Percentiles rank a stretch among this genome's conserved stretches.
These are phyloP conservation scores for Gastracanthus pulcherrimus DNA, from an alignment of 2,888 invertebrate genomes.

Conservation along the genomic window DNA sequence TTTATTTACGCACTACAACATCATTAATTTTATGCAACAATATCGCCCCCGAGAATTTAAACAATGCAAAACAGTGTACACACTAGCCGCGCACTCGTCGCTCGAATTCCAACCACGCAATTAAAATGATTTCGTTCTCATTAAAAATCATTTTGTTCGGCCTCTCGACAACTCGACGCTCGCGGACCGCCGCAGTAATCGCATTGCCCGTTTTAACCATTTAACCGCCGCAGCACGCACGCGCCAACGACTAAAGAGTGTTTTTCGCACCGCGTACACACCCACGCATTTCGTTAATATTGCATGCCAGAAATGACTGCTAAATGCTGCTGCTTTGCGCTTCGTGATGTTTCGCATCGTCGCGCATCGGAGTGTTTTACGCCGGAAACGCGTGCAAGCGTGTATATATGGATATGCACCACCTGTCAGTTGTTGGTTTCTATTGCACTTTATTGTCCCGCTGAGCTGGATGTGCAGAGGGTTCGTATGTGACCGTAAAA, in stretches of 20 bases:
- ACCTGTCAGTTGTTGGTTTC: not conserved
- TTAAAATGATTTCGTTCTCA: conserved; percentile 38
- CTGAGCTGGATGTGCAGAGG: not conserved
- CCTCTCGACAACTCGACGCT: not conserved
- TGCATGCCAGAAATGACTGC: not conserved
- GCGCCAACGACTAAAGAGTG: conserved; percentile 9
- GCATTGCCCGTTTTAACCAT: not conserved
- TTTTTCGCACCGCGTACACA: not conserved
- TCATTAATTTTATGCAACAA: not conserved
- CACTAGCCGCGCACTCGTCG: not conserved
- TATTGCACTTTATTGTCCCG: not conserved
- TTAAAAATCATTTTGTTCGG: conserved; percentile 49
- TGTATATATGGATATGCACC: not conserved
- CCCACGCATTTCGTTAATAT: not conserved
- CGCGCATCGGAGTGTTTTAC: not conserved
- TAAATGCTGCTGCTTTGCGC: not conserved
- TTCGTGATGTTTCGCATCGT: not conserved
- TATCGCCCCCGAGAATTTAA: not conserved
- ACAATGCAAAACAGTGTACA: not conserved
- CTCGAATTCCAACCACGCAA: not conserved
- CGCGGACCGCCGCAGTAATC: not conserved
- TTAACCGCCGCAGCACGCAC: not conserved
- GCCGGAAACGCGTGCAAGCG: not conserved
- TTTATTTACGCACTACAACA: not conserved
- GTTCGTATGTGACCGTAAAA: not conserved